Conservation (phyloP, 2,113 vertebrate genomes). For the Columbina picui region DNA sequence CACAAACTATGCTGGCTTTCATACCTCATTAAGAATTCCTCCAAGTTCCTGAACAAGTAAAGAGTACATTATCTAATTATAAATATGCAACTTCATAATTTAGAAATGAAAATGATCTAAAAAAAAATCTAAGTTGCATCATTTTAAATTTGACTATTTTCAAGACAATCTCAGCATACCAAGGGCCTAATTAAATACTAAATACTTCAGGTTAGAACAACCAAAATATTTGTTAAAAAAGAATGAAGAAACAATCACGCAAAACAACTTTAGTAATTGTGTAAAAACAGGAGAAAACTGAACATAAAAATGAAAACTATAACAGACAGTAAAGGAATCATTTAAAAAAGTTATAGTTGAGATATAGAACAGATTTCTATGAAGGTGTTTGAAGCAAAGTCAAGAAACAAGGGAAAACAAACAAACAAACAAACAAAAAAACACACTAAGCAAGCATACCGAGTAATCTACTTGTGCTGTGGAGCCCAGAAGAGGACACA, state of each 20-base stretch:
- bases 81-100: neutral
- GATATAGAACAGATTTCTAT: neutral
- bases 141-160: neutral
- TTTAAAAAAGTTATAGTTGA: neutral
- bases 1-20: neutral
- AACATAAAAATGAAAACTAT: neutral
- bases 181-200: neutral
- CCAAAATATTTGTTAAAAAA: neutral
- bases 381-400: neutral
- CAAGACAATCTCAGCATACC: neutral
- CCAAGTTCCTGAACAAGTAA: neutral
- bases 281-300: neutral
- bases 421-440: neutral
- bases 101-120: neutral
- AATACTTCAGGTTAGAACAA: neutral
- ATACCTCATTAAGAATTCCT: neutral
- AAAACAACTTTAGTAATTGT: neutral
- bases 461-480: neutral
- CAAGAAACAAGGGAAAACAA: neutral
- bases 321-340: neutral
- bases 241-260: neutral
- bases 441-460: neutral
- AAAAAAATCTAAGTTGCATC: neutral
- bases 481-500: neutral
- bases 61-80: neutral